Evolutionary conservation across 2,797 vertebrate genomes (phyloP).

Genomic region (Cygnus olor): DNA sequence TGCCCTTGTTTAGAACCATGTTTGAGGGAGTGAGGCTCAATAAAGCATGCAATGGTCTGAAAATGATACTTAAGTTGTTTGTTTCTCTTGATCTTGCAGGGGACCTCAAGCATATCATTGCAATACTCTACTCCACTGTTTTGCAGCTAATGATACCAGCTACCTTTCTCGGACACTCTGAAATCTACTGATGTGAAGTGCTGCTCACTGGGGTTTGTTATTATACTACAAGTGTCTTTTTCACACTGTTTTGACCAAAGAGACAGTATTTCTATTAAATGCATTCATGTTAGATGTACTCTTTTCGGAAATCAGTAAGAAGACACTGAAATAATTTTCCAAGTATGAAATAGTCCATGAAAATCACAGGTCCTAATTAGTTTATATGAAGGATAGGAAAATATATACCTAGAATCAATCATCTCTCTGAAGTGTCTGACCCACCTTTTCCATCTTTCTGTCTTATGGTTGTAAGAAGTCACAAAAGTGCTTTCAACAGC

Average conservation of each 20-base stretch:
- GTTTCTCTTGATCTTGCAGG: not conserved
- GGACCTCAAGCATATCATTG: not conserved
- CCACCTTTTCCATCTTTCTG: not conserved
- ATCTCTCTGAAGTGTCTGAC: not conserved
- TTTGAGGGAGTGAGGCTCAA: not conserved
- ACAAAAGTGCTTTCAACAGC: not conserved
- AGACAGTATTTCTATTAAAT: not conserved
- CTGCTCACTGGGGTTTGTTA: not conserved
- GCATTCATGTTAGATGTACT: rapidly evolving
- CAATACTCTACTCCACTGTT: not conserved
- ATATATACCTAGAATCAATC: not conserved
- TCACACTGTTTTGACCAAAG: not conserved
- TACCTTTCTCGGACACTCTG: not conserved
- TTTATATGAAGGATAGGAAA: not conserved
- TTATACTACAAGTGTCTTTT: not conserved
- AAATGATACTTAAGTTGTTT: not conserved
- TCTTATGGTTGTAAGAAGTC: not conserved
- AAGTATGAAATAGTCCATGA: not conserved
- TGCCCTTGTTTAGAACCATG: not conserved
- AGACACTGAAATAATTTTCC: not conserved
- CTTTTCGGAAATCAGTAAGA: not conserved
- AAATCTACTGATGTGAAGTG: not conserved
- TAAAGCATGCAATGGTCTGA: not conserved
- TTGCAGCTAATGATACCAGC: not conserved
- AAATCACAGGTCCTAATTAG: not conserved